Base-by-base conservation (phyloP, 2,888 invertebrate genomes). In the Perizoma flavofasciatum region DNA sequence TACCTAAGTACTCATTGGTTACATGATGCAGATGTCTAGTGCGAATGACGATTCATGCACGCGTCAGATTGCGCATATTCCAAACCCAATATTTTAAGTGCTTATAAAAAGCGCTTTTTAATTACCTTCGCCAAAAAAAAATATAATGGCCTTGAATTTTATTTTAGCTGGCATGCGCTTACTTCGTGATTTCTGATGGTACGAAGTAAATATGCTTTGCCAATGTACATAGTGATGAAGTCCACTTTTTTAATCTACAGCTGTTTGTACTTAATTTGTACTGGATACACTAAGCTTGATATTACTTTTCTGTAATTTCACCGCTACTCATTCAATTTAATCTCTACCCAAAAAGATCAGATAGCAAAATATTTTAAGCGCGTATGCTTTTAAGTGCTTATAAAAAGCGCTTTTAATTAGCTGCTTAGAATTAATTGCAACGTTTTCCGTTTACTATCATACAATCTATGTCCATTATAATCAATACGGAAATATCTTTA, bases 211-310 rank as follows among this genome's bases (percentile, higher is more conserved):
- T 66, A 58, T 55, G 41, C 57, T 64, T 66, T 60, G 61, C 37
- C 49, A 54, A 56, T 44, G 52, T 58, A 57, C 48, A 43, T 41
- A 52, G 10, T 58, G 74, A 72, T 69, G 66, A 65, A 63, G 33
- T 41, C 44, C n/a, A 44, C 56, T 71, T 72, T 72, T 57, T 73
- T 69, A 41, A 62, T 41, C 49, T 70, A 80, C 84, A 85, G 84
- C 83, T 86, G 85, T 79, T 74, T 74, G 84, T 67, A 81, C 85
- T 63, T 39, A 73, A 57, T 22, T 22, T 68, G 79, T 66, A 81
- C 82, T 71, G 61, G 61, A 65, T 51, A 50, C 34, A 55, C n/a
- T 62, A 55, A 10, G 22, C 45, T 37, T 34, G 5, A 56, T 45
- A 46, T n/a, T n/a, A n/a, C n/a, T n/a, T n/a, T n/a, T n/a, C n/a